These are phyloP conservation scores for Trematomus bernacchii DNA, from an alignment of 2,797 vertebrate genomes.

Conservation along the genomic window DNA sequence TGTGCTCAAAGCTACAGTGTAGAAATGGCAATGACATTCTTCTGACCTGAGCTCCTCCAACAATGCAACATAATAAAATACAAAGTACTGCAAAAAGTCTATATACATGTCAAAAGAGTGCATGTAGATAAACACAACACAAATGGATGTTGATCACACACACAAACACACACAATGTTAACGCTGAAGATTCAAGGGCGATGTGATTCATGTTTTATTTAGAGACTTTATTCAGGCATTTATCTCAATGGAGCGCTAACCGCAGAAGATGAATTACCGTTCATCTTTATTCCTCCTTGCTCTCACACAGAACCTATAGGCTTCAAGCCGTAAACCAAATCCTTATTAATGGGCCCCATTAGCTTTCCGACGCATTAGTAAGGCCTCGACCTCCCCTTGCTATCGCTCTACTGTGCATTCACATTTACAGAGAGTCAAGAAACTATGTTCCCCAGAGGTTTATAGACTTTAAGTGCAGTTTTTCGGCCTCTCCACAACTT, in stretches of 20 bases:
- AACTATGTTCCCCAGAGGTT: constrained; percentile 19
- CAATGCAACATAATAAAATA: no score
- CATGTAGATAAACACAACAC: neutral
- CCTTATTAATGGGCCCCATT: constrained; percentile 82
- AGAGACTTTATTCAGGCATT: constrained; percentile 52
- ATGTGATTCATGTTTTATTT: constrained; percentile 67
- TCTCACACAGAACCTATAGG: constrained; percentile 27
- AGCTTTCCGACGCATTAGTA: constrained; percentile 72
- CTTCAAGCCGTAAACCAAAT: constrained; percentile 48
- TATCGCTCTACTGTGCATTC: constrained; percentile 43
- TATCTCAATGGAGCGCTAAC: constrained; percentile 55
- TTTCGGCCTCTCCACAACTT: neutral
- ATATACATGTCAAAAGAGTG: neutral
- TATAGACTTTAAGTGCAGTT: neutral
- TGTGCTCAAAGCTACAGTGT: no score
- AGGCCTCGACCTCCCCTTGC: constrained; percentile 50
- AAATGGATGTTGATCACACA: neutral
- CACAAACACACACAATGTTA: constrained; percentile 25
- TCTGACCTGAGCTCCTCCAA: no score
- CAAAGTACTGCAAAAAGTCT: no score
- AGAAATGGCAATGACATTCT: no score
- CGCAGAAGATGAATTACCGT: constrained; percentile 56
- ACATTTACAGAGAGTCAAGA: constrained; percentile 39
- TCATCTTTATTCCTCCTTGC: constrained; percentile 54
- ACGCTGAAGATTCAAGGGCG: constrained; percentile 45